Base-by-base conservation (phyloP, 2,888 invertebrate genomes). In the Pardosa pseudoannulata region DNA sequence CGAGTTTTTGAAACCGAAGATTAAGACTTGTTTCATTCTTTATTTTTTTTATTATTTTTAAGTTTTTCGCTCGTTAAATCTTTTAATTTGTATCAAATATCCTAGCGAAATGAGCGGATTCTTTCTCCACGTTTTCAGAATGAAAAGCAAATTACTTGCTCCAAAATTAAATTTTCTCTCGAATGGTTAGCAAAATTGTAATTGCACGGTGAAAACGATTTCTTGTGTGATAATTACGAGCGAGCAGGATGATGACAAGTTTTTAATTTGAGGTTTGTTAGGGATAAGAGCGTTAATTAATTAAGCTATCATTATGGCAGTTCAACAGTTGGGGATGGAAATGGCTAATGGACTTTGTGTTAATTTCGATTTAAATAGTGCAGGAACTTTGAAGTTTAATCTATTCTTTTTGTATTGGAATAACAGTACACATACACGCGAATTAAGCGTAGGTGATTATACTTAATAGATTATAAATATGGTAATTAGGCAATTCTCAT, bases 71-170 rank as follows among this genome's bases (percentile, higher is more conserved):
- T 85, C 78, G 83, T 85, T 85, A 85, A 78, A 85, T 72, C 83
- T 85, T 85, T 85, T 85, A 85, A 85, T 85, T 85, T 85, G 83
- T 85, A 72, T 85, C 83, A 67, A 70, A 78, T 85, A 78, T 73
- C 78, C 64, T 39, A 31, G 56, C 31, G 28, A 78, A 72, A 46
- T 46, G 65, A 32, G 56, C 67, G 29, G 32, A 31, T 29, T 29
- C 29, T 29, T 19, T 31, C 67, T 36, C 16, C n/a, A 32, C 36
- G 23, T 36, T 46, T 50, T 72, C 19, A 31, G 72, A 72, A 31
- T 29, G 76, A 83, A 85, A 85, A 85, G 83, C 83, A 73, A 85
- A 85, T 85, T 78, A 85, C 67, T 85, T 73, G 72, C 50, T 68
- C 46, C 83, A n/a, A 67, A 78, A 85, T 78, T 85, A 72, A 81